Evolutionary conservation across 2,113 vertebrate species (phyloP).

Genomic region (Megaptera novaeangliae): DNA sequence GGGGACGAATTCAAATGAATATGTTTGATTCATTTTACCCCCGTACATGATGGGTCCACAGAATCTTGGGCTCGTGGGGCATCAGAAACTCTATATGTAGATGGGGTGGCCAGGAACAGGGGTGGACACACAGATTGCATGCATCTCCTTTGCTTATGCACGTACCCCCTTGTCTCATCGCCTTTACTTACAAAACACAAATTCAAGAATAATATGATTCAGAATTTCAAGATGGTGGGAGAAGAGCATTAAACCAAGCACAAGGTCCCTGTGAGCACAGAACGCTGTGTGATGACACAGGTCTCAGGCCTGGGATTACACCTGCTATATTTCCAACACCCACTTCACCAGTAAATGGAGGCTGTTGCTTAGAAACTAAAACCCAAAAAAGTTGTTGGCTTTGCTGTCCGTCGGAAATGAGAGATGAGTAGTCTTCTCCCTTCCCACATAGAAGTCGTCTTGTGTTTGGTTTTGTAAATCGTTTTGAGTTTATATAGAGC

Average conservation of each 20-base stretch:
- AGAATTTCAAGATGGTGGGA: not conserved
- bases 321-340: not conserved
- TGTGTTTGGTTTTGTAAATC: not conserved
- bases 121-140: not conserved
- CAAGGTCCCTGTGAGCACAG: not conserved
- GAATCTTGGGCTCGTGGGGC: not conserved
- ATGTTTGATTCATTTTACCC: not conserved
- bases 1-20: not conserved
- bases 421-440: not conserved
- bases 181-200: not conserved
- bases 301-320: not conserved
- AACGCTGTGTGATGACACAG: not conserved
- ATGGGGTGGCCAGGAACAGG: not conserved
- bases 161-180: not conserved
- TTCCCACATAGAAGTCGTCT: not conserved
- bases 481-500: not conserved
- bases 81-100: rapidly evolving
- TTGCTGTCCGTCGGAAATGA: not conserved
- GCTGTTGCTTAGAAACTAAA: not conserved
- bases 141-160: not conserved
- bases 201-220: not conserved
- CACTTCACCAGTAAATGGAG: not conserved
- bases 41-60: not conserved
- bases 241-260: not conserved
- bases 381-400: not conserved